Evolutionary conservation across 2,113 vertebrate species (phyloP).

Genomic region (Platysteira castanea): DNA sequence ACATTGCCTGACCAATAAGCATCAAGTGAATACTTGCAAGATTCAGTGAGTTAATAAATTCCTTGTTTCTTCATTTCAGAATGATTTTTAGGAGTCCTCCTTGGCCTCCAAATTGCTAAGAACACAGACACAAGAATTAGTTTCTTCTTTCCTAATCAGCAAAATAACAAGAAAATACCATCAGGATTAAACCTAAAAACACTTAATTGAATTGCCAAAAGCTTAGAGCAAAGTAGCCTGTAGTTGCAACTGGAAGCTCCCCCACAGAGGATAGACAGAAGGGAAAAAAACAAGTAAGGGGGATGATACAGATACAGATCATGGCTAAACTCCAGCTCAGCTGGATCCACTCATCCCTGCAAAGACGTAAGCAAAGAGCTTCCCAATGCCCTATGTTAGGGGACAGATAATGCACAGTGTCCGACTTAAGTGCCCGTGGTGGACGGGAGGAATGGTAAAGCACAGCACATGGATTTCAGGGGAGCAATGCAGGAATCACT

Average conservation of each 20-base stretch:
- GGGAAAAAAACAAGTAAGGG: not conserved
- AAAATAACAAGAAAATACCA: not conserved
- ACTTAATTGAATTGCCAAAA: not conserved
- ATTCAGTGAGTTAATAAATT: not conserved
- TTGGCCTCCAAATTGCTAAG: not conserved
- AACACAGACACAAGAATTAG: not conserved
- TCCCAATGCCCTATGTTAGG: accelerated
- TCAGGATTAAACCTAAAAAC: not conserved
- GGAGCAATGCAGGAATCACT: not conserved
- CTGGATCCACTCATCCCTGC: not conserved
- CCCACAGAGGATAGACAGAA: not conserved
- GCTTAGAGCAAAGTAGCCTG: not conserved
- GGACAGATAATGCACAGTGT: accelerated
- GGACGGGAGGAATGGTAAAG: not conserved
- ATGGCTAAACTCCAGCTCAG: not conserved
- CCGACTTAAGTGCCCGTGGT: not conserved
- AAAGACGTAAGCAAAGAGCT: not conserved
- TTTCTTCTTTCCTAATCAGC: not conserved
- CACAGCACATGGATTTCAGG: not conserved
- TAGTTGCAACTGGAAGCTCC: not conserved
- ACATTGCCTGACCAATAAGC: not conserved
- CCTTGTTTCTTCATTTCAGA: not conserved
- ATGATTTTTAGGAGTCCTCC: not conserved
- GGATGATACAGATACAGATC: not conserved
- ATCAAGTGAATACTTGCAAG: not conserved